Conservation (phyloP, 2,113 vertebrate genomes). For the Macrotus californicus region DNA sequence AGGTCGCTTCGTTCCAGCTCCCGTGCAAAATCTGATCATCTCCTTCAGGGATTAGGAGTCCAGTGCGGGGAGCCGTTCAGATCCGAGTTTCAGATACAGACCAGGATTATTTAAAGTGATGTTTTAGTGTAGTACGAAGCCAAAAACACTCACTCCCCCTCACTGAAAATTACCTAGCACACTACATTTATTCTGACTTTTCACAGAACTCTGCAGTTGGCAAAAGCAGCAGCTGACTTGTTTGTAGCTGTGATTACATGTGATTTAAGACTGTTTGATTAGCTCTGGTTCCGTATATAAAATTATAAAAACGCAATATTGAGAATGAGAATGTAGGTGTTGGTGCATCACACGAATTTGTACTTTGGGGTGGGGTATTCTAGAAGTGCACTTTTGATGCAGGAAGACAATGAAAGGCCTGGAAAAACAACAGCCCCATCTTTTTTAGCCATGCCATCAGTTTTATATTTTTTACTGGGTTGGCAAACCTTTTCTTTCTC, state of each 20-base stretch:
- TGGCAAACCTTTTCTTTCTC: background rate
- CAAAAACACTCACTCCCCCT: background rate
- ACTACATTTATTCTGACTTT: background rate
- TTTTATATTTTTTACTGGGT: background rate
- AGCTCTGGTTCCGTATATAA: background rate
- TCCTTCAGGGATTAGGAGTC: conserved; percentile 16
- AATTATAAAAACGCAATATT: background rate
- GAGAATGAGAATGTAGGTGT: background rate
- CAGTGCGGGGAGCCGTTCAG: background rate
- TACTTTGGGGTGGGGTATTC: background rate
- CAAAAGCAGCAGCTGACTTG: background rate
- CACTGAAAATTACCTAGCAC: background rate
- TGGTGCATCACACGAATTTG: background rate
- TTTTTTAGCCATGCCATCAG: background rate
- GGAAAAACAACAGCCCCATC: background rate
- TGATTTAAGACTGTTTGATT: background rate
- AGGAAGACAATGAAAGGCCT: background rate
- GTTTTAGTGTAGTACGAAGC: background rate
- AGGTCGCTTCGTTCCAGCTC: background rate
- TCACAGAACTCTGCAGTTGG: background rate
- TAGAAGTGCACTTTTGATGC: background rate
- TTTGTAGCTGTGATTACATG: background rate
- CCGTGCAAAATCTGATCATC: conserved; percentile 12
- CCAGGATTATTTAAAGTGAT: background rate
- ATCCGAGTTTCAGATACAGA: background rate